A percentile compares a stretch with the other conserved stretches of the same genome.
Evolutionary conservation across 1,140 invertebrate species (phyloP).

Genomic region (Mactra quadrangularis): DNA sequence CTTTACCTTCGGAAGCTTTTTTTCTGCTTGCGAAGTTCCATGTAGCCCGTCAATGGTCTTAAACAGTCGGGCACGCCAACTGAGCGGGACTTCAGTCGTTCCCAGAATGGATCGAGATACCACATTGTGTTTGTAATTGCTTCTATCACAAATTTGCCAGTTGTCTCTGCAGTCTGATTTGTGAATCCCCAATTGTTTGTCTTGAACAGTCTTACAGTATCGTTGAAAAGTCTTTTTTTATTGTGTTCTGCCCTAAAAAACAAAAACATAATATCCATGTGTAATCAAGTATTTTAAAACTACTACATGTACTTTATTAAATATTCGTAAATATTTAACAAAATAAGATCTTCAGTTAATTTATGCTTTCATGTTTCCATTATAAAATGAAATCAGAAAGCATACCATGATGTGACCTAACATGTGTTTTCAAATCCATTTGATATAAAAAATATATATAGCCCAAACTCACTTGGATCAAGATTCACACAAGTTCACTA

Average conservation of each 20-base stretch:
- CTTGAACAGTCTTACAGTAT: neutral
- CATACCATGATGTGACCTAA: neutral
- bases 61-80: neutral
- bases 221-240: neutral
- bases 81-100: neutral
- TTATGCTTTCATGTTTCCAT: neutral
- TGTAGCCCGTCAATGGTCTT: constrained; percentile 1
- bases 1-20: constrained; percentile 8
- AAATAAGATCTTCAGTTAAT: neutral
- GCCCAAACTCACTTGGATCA: neutral
- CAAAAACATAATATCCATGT: neutral
- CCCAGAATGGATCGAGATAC: neutral
- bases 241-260: neutral
- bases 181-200: neutral
- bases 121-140: neutral
- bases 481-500: neutral
- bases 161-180: neutral
- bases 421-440: neutral
- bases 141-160: neutral
- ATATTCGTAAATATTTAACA: neutral
- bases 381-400: neutral
- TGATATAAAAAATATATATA: neutral
- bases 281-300: neutral
- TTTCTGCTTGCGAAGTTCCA: neutral
- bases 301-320: neutral